These are phyloP conservation scores for Cerceris rybyensis DNA, from an alignment of 2,888 invertebrate genomes.

Conservation along the genomic window DNA sequence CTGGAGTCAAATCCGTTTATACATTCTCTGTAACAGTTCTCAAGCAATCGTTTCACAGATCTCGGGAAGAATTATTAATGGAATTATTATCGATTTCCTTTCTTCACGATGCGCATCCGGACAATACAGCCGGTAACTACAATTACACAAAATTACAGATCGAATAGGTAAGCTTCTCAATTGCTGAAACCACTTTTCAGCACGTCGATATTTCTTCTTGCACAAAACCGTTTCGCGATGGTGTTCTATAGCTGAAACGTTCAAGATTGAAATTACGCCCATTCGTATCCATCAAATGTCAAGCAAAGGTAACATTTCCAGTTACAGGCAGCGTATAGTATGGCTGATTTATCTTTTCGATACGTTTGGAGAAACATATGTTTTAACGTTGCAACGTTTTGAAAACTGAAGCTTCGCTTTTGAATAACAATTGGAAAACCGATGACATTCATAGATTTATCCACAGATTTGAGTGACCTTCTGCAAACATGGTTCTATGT, in stretches of 20 bases:
- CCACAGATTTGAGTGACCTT: constrained; percentile 23
- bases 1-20: neutral
- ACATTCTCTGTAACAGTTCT: too few relatives aligned
- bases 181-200: constrained; percentile 34
- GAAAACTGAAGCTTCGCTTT: constrained; percentile 20
- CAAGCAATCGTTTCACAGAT: too few relatives aligned
- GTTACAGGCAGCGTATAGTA: constrained; percentile 43
- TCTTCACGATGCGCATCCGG: neutral
- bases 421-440: constrained; percentile 12
- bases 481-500: neutral
- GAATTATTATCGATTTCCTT: constrained; percentile 4
- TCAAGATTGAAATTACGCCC: constrained; percentile 45
- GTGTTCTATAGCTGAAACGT: constrained; percentile 33
- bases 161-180: constrained; percentile 11
- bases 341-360: constrained; percentile 49
- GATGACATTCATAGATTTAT: constrained; percentile 28
- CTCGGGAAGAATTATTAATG: neutral
- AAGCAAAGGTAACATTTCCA: constrained; percentile 56
- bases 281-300: constrained; percentile 62
- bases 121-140: neutral
- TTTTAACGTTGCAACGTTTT: constrained; percentile 30
- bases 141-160: constrained; percentile 7
- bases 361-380: constrained; percentile 11
- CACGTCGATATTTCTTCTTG: constrained; percentile 22
- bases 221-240: constrained; percentile 34